Evolutionary conservation across 2,797 vertebrate species (phyloP).

Genomic region (Sebastes cheni): DNA sequence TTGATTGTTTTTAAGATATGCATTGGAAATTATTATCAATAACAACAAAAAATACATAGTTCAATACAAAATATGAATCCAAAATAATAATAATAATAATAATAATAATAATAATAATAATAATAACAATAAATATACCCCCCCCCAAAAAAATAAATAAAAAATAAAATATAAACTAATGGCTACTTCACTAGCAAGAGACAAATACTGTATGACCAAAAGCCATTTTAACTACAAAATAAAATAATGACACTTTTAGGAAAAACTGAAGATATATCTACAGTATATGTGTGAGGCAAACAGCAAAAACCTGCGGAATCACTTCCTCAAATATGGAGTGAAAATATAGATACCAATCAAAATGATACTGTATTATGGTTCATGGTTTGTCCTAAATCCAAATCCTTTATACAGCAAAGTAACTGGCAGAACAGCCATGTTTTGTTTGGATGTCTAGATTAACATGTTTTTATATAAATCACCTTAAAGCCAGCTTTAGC

Average conservation of each 20-base stretch:
- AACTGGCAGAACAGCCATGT: slow-evolving; percentile 64
- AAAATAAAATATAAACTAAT: too few relatives aligned
- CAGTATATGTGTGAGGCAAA: neutral
- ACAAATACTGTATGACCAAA: neutral
- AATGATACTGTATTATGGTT: neutral
- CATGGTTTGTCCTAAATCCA: neutral
- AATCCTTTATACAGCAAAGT: neutral
- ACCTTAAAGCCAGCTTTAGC: slow-evolving; percentile 93
- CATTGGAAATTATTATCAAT: too few relatives aligned
- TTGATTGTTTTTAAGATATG: fast-evolving
- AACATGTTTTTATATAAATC: neutral
- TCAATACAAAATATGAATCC: fast-evolving
- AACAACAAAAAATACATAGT: too few relatives aligned
- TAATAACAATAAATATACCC: too few relatives aligned
- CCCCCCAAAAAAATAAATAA: too few relatives aligned
- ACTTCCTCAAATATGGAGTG: neutral
- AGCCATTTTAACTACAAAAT: neutral
- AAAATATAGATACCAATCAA: neutral
- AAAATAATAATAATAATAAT: too few relatives aligned
- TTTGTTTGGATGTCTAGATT: slow-evolving; percentile 82
- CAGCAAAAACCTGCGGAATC: neutral
- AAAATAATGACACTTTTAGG: neutral
- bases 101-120: too few relatives aligned
- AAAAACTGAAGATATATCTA: neutral
- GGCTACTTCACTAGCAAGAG: neutral